Conservation (phyloP, 2,797 vertebrate species). For the Petrocephalus sullivani region DNA sequence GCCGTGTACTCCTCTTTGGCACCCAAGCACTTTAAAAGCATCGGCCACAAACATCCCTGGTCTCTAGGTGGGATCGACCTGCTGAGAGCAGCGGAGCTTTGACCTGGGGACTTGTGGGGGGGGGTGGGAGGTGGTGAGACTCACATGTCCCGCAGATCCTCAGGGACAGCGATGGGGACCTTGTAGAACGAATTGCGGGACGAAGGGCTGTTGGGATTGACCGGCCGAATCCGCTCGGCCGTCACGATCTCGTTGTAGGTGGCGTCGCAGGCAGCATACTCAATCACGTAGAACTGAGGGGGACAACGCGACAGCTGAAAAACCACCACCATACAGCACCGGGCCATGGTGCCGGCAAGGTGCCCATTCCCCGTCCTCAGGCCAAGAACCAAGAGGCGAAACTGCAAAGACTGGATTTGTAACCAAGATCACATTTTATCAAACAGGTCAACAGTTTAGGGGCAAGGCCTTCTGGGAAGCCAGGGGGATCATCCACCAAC, state of each 20-base stretch:
- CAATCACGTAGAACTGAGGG: constrained; percentile 84
- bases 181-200: constrained; percentile 79
- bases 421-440: background rate
- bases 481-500: background rate
- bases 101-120: background rate
- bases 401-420: background rate
- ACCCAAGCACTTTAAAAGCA: background rate
- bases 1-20: background rate
- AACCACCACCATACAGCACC: background rate
- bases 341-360: background rate
- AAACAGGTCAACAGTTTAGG: background rate
- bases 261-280: constrained; percentile 84
- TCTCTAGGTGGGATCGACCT: background rate
- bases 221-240: constrained; percentile 79
- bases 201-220: constrained; percentile 81
- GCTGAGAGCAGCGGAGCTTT: background rate
- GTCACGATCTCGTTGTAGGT: constrained; percentile 92
- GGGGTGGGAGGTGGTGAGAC: constrained; percentile 23
- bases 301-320: background rate
- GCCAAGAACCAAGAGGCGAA: background rate
- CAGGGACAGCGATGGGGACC: constrained; percentile 74
- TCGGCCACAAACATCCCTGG: background rate
- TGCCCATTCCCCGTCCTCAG: background rate
- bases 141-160: constrained; percentile 86
- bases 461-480: background rate